phyloP scores from a whole-genome alignment of 1,140 invertebrate genomes.

The Odontomachus brunneus region DNA sequence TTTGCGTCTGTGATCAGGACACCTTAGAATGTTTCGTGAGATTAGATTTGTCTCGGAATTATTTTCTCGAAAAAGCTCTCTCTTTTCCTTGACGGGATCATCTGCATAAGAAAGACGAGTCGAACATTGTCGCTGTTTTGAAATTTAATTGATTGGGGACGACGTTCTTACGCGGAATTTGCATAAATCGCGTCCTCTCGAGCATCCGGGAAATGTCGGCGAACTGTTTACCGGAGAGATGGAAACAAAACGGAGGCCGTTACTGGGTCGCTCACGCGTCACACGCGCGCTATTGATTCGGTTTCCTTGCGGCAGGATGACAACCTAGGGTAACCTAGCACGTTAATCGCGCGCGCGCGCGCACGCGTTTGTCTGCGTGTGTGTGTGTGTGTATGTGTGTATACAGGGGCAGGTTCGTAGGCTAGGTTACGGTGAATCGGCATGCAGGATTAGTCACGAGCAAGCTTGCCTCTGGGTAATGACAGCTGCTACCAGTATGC shows the following conservation, averaged over 20 bases:
- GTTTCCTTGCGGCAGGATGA: conserved; percentile 79
- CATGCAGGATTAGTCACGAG: conserved; percentile 83
- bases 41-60: neutral
- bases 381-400: neutral
- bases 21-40: neutral
- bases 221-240: conserved; percentile 8
- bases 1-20: too few species aligned
- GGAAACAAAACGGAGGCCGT: conserved; percentile 31
- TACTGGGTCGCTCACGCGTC: conserved; percentile 78
- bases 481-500: conserved; percentile 80
- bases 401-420: conserved; percentile 72
- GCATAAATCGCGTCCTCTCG: neutral
- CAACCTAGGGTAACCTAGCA: conserved; percentile 78
- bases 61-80: neutral
- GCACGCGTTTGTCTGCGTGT: neutral
- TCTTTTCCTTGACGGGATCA: too few species aligned
- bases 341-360: conserved; percentile 76
- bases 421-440: conserved; percentile 79
- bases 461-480: conserved; percentile 82
- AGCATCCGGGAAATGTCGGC: neutral
- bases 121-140: neutral
- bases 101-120: too few species aligned
- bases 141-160: neutral
- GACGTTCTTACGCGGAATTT: neutral
- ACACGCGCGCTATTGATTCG: conserved; percentile 81